These are phyloP conservation scores for Spicauda simplicius DNA, from an alignment of 2,888 invertebrate species.

Conservation along the genomic window DNA sequence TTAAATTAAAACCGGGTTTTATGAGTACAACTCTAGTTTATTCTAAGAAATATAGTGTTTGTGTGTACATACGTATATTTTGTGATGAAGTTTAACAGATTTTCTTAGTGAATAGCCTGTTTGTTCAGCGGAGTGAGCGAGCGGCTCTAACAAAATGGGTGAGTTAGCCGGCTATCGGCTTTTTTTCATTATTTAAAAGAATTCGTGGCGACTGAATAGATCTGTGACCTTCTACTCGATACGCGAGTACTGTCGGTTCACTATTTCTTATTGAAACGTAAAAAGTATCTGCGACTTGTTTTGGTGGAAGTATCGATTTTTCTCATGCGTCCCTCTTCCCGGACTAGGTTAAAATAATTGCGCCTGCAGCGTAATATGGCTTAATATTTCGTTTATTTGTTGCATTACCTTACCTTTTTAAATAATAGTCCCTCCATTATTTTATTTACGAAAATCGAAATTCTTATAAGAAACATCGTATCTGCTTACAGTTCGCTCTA, in stretches of 20 bases:
- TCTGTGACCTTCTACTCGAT: slow-evolving; percentile 21
- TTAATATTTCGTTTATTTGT: background rate
- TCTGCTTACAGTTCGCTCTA: too few species aligned
- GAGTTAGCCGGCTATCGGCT: slow-evolving; percentile 66
- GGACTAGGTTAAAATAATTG: slow-evolving; percentile 15
- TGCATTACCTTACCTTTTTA: too few species aligned
- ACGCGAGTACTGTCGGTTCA: background rate
- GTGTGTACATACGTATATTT: slow-evolving; percentile 56
- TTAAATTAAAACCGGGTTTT: slow-evolving; percentile 38
- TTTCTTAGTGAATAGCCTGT: slow-evolving; percentile 49
- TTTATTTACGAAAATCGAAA: too few species aligned
- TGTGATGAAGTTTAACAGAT: slow-evolving; percentile 64
- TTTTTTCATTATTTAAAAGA: slow-evolving; percentile 37
- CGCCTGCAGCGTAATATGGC: background rate
- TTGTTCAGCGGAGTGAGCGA: slow-evolving; percentile 49
- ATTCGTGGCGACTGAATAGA: slow-evolving; percentile 25
- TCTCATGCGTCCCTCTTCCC: slow-evolving; percentile 59
- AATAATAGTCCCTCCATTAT: too few species aligned
- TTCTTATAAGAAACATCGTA: too few species aligned
- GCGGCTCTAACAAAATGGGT: slow-evolving; percentile 69
- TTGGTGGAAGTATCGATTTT: slow-evolving; percentile 77
- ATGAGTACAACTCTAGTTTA: slow-evolving; percentile 46
- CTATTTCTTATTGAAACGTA: slow-evolving; percentile 24
- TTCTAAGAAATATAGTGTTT: slow-evolving; percentile 49
- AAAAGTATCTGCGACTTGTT: slow-evolving; percentile 46